phyloP scores from a whole-genome alignment of 2,888 invertebrate species.

The Toxonevra muliebris region DNA sequence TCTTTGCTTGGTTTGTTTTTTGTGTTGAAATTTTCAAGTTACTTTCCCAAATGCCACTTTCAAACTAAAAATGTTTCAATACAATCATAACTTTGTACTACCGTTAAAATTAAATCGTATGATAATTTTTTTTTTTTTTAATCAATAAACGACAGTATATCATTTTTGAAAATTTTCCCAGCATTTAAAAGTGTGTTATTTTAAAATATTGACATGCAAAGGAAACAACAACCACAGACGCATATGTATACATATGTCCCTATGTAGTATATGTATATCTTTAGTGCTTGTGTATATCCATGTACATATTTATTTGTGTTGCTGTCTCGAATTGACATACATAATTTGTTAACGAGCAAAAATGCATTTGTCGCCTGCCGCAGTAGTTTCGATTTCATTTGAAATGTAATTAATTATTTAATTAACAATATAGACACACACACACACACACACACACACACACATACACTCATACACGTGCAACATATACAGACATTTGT shows the following conservation, averaged over 20 bases:
- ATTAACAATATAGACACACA: constrained; percentile 44
- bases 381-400: constrained; percentile 41
- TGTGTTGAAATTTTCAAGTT: not conserved
- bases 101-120: too few relatives aligned
- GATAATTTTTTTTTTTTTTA: constrained; percentile 32
- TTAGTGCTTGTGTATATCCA: not conserved
- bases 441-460: not conserved
- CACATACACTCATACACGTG: not conserved
- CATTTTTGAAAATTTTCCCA: constrained; percentile 54
- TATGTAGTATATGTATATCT: not conserved
- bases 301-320: not conserved
- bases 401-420: constrained; percentile 58
- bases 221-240: not conserved
- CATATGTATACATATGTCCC: not conserved
- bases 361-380: not conserved
- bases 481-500: not conserved
- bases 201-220: constrained; percentile 13
- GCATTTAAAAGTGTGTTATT: constrained; percentile 38
- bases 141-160: constrained; percentile 56
- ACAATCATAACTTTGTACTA: too few relatives aligned
- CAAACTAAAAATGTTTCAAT: too few relatives aligned
- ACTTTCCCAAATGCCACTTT: too few relatives aligned
- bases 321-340: not conserved
- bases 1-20: too few relatives aligned
- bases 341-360: not conserved